Evolutionary conservation across 1,140 invertebrate species (phyloP).

Genomic region (Arctopsyche grandis): DNA sequence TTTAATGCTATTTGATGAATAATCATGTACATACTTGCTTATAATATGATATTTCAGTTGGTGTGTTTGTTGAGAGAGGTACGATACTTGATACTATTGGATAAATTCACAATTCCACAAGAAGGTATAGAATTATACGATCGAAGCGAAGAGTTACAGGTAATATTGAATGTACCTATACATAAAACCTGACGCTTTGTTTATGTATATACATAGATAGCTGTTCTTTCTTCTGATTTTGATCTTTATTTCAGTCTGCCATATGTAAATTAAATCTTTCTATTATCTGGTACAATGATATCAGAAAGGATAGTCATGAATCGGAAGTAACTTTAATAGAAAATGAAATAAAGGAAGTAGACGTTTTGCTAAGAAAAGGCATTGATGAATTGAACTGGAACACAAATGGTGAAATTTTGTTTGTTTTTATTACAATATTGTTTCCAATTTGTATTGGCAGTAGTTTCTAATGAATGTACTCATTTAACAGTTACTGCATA

Average conservation of each 20-base stretch:
- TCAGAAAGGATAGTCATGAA: slow-evolving; percentile 71
- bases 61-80: slow-evolving; percentile 70
- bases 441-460: background rate
- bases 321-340: slow-evolving; percentile 77
- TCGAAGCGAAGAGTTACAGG: slow-evolving; percentile 67
- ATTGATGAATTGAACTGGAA: slow-evolving; percentile 76
- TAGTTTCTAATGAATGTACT: background rate
- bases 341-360: slow-evolving; percentile 72
- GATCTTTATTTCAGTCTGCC: slow-evolving; percentile 42
- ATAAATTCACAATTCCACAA: slow-evolving; percentile 66
- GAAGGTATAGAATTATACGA: slow-evolving; percentile 69
- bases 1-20: too few relatives aligned
- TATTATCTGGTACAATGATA: slow-evolving; percentile 74
- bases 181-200: background rate
- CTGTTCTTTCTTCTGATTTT: background rate
- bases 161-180: slow-evolving; percentile 46
- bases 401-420: slow-evolving; percentile 69
- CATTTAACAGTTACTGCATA: slow-evolving; percentile 60
- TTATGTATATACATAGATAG: background rate
- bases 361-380: slow-evolving; percentile 70
- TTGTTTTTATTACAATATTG: slow-evolving; percentile 10
- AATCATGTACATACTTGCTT: background rate
- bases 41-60: slow-evolving; percentile 59
- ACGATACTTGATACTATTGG: slow-evolving; percentile 71
- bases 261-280: slow-evolving; percentile 66